Base-by-base conservation (phyloP, 2,113 vertebrate species). In the Recurvirostra avosetta region DNA sequence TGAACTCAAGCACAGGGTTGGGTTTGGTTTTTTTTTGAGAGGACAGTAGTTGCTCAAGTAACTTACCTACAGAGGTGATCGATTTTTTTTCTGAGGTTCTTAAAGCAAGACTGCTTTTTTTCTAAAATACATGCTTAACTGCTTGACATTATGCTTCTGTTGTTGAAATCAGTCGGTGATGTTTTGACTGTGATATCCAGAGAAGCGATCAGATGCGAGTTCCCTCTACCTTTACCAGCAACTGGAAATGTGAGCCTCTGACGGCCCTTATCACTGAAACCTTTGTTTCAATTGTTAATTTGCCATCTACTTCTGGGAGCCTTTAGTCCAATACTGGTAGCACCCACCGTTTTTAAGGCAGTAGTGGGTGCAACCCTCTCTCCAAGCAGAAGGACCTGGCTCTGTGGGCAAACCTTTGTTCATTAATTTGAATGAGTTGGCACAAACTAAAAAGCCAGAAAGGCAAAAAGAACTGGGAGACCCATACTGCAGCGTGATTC, bases 371-470 rank as follows among this genome's bases (percentile, higher is more conserved):
- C 80, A 82, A 40, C 4, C 15, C 49, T 62, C 16, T 68, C n/a
- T 66, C 41, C 58, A 68, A 34, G 65, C 41, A 91, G 73, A 61
- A 43, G 3, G 68, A n/a, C 6, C 9, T 81, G 38, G n/a, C 49
- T 81, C 50, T 36, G 20, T 7, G 36, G 34, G 18, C 36, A 92
- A 82, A 82, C 5, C 16, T 67, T 49, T 47, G 36, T 49, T 90
- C 19, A 3, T 17, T 32, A 16, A 50, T 45, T 76, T 21, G 29
- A 63, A 7, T 0, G 6, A 70, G 8, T 0, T 26, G 32, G n/a
- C 26, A 74, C 26, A 66, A 71, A 72, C 23, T 38, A 76, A 79
- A 75, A 76, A 13, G 19, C 25, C 58, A 50, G 86, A 56, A 83
- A 95, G 14, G 15, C 16, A 47, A 47, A n/a, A 83, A 83, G 47